Conservation (phyloP, 2,888 invertebrate species). For the Chrysomela aeneicollis region DNA sequence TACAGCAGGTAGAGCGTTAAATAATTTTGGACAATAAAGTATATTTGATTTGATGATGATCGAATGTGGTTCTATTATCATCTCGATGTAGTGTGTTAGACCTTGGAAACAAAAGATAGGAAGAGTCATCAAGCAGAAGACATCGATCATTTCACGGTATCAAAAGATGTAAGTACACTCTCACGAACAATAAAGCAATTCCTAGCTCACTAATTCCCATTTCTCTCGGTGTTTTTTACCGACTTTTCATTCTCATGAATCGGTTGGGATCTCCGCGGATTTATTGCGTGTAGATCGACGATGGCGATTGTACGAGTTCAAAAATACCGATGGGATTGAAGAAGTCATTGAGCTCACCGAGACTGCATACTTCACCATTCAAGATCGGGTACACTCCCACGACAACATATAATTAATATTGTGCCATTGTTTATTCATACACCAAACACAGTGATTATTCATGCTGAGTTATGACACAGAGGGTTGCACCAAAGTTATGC, state of each 20-base stretch:
- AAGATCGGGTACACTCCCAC: conserved; percentile 37
- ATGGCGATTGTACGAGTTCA: conserved; percentile 11
- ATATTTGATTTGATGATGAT: too few relatives aligned
- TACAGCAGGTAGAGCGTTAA: too few relatives aligned
- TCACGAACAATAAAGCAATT: not conserved
- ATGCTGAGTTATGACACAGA: not conserved
- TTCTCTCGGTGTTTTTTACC: not conserved
- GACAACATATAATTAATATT: conserved; percentile 43
- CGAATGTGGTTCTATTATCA: too few relatives aligned
- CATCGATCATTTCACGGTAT: too few relatives aligned
- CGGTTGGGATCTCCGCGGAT: not conserved
- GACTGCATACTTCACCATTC: conserved; percentile 17
- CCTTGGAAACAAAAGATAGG: too few relatives aligned
- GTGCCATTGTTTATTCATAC: conserved; percentile 45
- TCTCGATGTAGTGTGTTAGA: too few relatives aligned
- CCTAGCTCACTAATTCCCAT: not conserved
- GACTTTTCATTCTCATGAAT: not conserved
- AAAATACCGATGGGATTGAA: conserved; percentile 21
- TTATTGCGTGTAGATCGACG: conserved; percentile 17
- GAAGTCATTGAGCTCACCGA: conserved; percentile 30
- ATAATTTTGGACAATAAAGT: too few relatives aligned
- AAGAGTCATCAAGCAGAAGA: too few relatives aligned
- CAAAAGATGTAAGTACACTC: too few relatives aligned
- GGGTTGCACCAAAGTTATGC: not conserved
- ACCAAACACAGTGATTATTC: conserved; percentile 22